Base-by-base conservation (phyloP, 1,140 invertebrate genomes). In the Spodoptera frugiperda region DNA sequence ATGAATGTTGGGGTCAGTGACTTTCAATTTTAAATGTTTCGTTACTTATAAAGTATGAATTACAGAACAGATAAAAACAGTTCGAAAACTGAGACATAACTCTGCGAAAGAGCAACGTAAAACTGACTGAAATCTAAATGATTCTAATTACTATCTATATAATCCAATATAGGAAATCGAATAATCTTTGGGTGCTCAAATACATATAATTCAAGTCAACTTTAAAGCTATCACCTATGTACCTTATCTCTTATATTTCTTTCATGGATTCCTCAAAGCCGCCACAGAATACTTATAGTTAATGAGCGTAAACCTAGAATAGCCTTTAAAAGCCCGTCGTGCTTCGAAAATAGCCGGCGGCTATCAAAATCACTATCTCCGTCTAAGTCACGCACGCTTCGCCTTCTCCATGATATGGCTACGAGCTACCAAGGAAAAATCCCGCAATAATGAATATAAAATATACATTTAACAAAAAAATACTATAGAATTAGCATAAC, bases 351-450 rank as follows among this genome's bases (percentile, higher is more conserved):
- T 78, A 81, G 79, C 82, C 82, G 59, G 39, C 63, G 74, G 79
- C 79, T 77, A 75, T 76, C 49, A 30, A 65, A 82, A 71, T 57
- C 74, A 55, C 79, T 83, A 83, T 83, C 82, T 77, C 51, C 57
- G 53, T 21, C 49, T 51, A 84, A 82, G 84, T 86, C 88, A 90
- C 86, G 88, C 86, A 86, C 83, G 79, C 61, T 77, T 76, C 75
- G 61, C 80, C 82, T 85, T 71, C 78, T 81, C 78, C 68, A 76
- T 54, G 65, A 76, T 75, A 63, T 39, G 49, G 71, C 67, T 53
- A 15, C 57, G 59, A 77, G 68, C 30, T 44, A 72, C 57, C 51
- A 68, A 53, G 30, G 48, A 30, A 79, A 71, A 54, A 65, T 19
- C 48, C 15, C 6, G 19, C 11, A 65, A 65, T 65, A 65, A 44